phyloP scores from a whole-genome alignment of 1,140 invertebrate genomes.

The Zaprionus tsacasi region DNA sequence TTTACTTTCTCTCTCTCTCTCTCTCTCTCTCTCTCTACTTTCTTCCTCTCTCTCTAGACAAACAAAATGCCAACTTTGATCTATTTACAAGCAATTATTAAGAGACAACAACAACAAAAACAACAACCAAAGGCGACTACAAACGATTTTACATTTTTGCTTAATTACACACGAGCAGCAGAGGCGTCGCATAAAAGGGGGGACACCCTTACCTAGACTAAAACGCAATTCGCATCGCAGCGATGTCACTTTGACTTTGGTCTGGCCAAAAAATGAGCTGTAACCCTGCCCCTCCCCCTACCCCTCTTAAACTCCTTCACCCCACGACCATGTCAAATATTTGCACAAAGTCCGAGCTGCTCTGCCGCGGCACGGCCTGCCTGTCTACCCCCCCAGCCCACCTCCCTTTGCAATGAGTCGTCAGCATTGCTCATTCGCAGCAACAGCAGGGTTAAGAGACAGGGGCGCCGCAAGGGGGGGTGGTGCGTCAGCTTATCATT shows the following conservation, averaged over 20 bases:
- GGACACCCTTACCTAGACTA: not conserved
- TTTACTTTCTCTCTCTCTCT: not conserved
- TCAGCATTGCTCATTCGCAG: slow-evolving; percentile 53
- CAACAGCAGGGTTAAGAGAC: no score
- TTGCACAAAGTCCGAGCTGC: slow-evolving; percentile 67
- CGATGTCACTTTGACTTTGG: slow-evolving; percentile 49
- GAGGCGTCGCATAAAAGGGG: not conserved
- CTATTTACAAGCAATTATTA: slow-evolving; percentile 80
- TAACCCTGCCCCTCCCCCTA: not conserved
- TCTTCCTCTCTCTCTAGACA: slow-evolving; percentile 4
- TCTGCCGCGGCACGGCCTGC: not conserved
- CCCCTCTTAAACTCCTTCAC: not conserved
- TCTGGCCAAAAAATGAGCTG: slow-evolving; percentile 68
- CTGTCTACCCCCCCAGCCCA: slow-evolving; percentile 16
- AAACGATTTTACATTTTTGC: slow-evolving; percentile 76
- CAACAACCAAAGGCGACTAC: slow-evolving; percentile 39
- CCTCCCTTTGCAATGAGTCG: slow-evolving; percentile 19
- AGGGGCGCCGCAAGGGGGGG: not conserved
- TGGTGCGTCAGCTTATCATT: slow-evolving; percentile 56
- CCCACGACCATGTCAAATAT: slow-evolving; percentile 69
- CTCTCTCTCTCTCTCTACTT: no score
- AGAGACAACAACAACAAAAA: slow-evolving; percentile 47
- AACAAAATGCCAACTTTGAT: slow-evolving; percentile 78
- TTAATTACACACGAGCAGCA: slow-evolving; percentile 71
- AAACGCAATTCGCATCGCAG: slow-evolving; percentile 14